A percentile compares a stretch with the other conserved stretches of the same genome.
phyloP scores from a whole-genome alignment of 2,797 vertebrate species.

The Sitta carolinensis region DNA sequence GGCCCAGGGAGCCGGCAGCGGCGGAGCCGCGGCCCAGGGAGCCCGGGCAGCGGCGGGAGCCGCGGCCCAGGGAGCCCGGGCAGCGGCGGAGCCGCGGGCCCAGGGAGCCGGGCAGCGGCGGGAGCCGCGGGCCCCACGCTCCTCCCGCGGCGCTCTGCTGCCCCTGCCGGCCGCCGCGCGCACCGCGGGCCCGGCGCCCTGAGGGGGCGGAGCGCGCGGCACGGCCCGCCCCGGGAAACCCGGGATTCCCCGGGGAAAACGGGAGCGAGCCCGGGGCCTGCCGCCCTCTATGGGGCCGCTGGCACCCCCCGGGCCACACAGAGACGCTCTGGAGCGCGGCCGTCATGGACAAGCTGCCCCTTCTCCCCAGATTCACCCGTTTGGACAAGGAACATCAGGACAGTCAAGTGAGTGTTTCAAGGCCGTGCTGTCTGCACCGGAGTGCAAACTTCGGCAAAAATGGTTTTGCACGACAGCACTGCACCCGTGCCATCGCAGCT shows the following conservation, averaged over 20 bases:
- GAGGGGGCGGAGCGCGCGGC: neutral
- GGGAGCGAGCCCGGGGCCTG: accelerated
- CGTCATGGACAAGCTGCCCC: neutral
- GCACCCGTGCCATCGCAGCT: neutral
- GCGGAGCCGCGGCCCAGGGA: no score
- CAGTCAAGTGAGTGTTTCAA: no score
- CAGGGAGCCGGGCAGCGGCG: no score
- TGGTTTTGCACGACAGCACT: neutral
- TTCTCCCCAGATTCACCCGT: accelerated
- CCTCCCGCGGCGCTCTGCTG: neutral
- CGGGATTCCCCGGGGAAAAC: neutral
- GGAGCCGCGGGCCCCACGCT: no score
- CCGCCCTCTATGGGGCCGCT: neutral
- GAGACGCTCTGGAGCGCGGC: neutral
- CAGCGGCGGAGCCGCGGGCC: neutral
- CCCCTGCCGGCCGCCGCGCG: neutral
- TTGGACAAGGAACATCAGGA: accelerated
- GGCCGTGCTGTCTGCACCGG: accelerated
- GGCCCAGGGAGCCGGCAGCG: no score
- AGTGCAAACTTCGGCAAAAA: neutral
- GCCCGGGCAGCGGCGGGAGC: no score
- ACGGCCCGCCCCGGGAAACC: neutral
- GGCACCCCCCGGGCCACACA: accelerated
- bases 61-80: no score
- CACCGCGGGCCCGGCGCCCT: neutral